These are phyloP conservation scores for Columbina picui DNA, from an alignment of 2,113 vertebrate genomes.

Conservation along the genomic window DNA sequence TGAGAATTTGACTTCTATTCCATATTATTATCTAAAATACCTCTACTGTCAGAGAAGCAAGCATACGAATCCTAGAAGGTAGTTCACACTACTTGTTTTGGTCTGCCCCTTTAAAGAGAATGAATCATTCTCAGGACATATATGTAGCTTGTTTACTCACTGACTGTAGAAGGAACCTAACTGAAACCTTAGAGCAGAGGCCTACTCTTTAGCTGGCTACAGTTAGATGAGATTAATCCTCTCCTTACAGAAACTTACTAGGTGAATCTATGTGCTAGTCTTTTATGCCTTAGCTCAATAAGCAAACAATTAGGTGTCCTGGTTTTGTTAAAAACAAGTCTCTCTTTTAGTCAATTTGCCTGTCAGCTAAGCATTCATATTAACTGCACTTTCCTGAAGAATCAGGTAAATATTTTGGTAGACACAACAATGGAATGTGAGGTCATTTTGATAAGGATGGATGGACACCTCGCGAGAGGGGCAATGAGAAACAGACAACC, in stretches of 20 bases:
- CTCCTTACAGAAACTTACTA: background rate
- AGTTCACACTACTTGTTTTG: background rate
- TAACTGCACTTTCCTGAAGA: too few relatives aligned
- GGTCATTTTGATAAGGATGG: too few relatives aligned
- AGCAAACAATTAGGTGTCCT: background rate
- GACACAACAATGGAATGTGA: too few relatives aligned
- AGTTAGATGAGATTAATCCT: background rate
- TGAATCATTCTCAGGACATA: background rate
- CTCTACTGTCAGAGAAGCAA: background rate
- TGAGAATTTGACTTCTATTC: background rate
- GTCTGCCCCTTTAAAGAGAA: background rate
- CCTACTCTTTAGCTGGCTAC: background rate
- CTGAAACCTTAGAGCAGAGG: background rate
- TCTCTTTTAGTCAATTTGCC: too few relatives aligned
- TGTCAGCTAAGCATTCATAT: too few relatives aligned
- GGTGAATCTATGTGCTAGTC: background rate
- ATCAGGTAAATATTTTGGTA: too few relatives aligned
- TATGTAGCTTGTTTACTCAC: background rate
- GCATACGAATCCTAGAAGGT: background rate
- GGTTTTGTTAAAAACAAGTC: too few relatives aligned
- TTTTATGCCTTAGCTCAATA: background rate
- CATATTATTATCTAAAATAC: background rate
- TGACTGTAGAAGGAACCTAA: background rate
- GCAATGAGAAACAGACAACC: too few relatives aligned
- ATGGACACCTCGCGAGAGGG: too few relatives aligned